Evolutionary conservation across 2,113 vertebrate species (phyloP), one percentile per base, ranked within the genome.

Genomic region (Gambusia affinis): DNA sequence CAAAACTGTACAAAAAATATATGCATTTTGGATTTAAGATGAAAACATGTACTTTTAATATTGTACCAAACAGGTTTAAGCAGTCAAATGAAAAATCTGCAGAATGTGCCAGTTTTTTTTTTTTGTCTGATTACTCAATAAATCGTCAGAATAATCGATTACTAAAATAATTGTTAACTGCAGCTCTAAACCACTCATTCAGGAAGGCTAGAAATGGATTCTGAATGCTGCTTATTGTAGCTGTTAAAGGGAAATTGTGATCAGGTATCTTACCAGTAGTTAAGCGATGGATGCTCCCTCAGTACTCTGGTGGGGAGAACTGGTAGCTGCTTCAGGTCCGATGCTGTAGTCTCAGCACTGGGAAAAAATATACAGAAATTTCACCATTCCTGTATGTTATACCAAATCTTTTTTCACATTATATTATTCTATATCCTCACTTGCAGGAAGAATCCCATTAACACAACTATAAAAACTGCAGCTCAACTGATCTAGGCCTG

Each of bases 281-380:
- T 94, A 0, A 99, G 95, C 1, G 98, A 99, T 0, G 98, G 98
- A 73, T 98, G 98, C 47, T 99, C 97, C 90, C 96, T 96, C 57
- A 99, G 92, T 0, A 98, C 97, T 88, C 93, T 95, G 39, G 97
- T 98, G 63, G 98, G 97, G 76, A 99, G 94, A 70, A 94, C 93
- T 0, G 96, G 96, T 42, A 99, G 94, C 0, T 95, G 95, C 93
- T 97, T 98, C 87, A 99, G 92, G 85, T 97, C 96, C 79, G 92
- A 95, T 83, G 95, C 93, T 62, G 96, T 85, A 82, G 93, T 94
- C 85, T 99, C 98, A 89, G 95, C 92, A 86, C 98, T 99, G 64
- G 24, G 54, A 61, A 28, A 51, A 74, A 33, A 76, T 19, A 57
- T 12, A 35, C 10, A 35, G 2, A 75, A 63, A 29, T 10, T 27